Evolutionary conservation across 2,888 invertebrate genomes (phyloP).

Genomic region (Ophion costatus): DNA sequence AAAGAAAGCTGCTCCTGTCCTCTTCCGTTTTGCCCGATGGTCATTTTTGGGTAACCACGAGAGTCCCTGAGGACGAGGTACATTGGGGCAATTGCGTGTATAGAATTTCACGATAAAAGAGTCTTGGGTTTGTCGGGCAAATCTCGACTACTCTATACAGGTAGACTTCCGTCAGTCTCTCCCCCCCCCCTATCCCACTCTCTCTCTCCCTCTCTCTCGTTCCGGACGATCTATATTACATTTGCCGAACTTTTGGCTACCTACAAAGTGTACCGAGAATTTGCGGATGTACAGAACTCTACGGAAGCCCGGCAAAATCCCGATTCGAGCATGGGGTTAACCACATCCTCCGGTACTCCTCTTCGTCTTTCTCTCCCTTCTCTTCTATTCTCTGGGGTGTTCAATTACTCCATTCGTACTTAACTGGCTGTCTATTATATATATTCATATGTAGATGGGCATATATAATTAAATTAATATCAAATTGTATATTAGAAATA

Average conservation of each 20-base stretch:
- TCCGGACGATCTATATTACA: constrained; percentile 67
- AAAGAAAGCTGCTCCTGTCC: not conserved
- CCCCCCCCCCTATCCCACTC: not conserved
- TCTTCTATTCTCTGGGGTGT: constrained; percentile 67
- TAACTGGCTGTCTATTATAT: not conserved
- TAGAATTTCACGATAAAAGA: not conserved
- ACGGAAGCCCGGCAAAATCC: constrained; percentile 82
- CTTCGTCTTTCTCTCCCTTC: constrained; percentile 44
- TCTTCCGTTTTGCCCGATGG: not conserved
- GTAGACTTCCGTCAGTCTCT: not conserved
- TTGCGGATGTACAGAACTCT: constrained; percentile 76
- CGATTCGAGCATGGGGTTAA: constrained; percentile 81
- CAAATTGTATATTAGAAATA: not conserved
- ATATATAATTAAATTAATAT: not conserved
- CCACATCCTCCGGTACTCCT: constrained; percentile 80
- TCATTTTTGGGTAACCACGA: not conserved
- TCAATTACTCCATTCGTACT: constrained; percentile 49
- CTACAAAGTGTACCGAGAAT: constrained; percentile 69
- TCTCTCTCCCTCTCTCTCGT: constrained; percentile 72
- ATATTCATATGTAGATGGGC: not conserved
- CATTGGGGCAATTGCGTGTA: not conserved
- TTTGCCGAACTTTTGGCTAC: constrained; percentile 32
- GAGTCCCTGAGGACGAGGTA: not conserved
- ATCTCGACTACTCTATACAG: not conserved
- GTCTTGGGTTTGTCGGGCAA: not conserved